These are phyloP conservation scores for Silurus aristotelis DNA, from an alignment of 2,797 vertebrate genomes.

Conservation along the genomic window DNA sequence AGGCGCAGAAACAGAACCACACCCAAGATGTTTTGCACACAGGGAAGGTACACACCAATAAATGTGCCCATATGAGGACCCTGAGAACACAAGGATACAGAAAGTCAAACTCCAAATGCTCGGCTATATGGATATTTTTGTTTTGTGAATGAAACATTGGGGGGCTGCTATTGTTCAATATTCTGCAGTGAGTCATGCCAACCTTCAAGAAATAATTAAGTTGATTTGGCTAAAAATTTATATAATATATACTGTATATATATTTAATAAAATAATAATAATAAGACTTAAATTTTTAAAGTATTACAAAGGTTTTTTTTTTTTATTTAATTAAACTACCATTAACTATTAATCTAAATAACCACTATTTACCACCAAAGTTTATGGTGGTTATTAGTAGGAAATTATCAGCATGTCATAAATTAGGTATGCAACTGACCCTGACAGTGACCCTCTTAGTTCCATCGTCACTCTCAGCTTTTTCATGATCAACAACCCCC, in stretches of 20 bases:
- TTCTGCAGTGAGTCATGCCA: not conserved
- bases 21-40: constrained; percentile 94
- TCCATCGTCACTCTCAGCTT: constrained; percentile 82
- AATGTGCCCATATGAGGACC: constrained; percentile 93
- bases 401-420: not conserved
- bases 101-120: not conserved
- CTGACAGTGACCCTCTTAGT: constrained; percentile 76
- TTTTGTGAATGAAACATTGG: not conserved
- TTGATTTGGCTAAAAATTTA: too few relatives aligned
- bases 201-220: not conserved
- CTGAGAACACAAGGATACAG: constrained; percentile 64
- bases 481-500: constrained; percentile 91
- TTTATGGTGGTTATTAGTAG: not conserved
- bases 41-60: constrained; percentile 94
- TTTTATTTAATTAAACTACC: not conserved
- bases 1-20: constrained; percentile 95
- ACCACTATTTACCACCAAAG: too few relatives aligned
- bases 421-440: constrained; percentile 67
- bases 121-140: not conserved
- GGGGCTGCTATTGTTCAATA: not conserved
- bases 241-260: too few relatives aligned
- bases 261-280: too few relatives aligned
- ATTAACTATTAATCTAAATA: too few relatives aligned
- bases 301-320: not conserved
- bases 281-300: not conserved